Percentiles rank a stretch among this genome's conserved stretches.
Conservation (phyloP, 2,113 vertebrate species). For the Myocastor coypus region DNA sequence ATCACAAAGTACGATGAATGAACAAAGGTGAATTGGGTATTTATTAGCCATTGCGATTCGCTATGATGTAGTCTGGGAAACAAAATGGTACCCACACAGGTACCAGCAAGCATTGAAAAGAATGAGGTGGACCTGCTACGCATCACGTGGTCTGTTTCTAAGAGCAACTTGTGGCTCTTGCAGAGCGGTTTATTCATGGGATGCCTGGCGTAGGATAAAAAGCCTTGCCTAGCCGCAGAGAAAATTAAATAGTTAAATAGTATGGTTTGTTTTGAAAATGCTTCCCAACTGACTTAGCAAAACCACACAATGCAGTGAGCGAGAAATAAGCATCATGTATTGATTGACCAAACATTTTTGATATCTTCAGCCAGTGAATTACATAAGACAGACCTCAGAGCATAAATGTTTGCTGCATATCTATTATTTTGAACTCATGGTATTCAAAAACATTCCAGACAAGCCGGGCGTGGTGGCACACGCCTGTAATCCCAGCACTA, state of each 20-base stretch:
- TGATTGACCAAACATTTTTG: background rate
- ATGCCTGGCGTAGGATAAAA: background rate
- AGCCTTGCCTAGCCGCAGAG: background rate
- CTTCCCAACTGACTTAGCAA: constrained; percentile 52
- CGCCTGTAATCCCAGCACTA: too few species aligned
- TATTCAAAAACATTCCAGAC: constrained; percentile 1
- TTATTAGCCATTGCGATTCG: background rate
- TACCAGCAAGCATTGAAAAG: background rate
- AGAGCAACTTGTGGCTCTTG: background rate
- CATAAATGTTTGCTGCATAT: background rate
- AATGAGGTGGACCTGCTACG: background rate
- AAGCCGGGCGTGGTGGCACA: too few species aligned
- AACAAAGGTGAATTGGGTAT: background rate
- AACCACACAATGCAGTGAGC: constrained; percentile 18
- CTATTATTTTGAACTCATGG: constrained; percentile 13
- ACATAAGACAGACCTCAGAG: background rate
- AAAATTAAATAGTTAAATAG: background rate
- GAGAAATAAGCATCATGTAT: background rate
- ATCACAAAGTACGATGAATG: background rate
- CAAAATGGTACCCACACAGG: background rate
- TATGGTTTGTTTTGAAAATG: background rate
- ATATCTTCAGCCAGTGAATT: background rate
- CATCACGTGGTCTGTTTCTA: background rate
- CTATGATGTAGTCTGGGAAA: constrained; percentile 16
- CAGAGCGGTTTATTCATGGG: background rate